A percentile compares a stretch with the other conserved stretches of the same genome.
These are phyloP conservation scores for Pachyseris speciosa DNA, from an alignment of 64 coral and sea anemone species.

Conservation along the genomic window DNA sequence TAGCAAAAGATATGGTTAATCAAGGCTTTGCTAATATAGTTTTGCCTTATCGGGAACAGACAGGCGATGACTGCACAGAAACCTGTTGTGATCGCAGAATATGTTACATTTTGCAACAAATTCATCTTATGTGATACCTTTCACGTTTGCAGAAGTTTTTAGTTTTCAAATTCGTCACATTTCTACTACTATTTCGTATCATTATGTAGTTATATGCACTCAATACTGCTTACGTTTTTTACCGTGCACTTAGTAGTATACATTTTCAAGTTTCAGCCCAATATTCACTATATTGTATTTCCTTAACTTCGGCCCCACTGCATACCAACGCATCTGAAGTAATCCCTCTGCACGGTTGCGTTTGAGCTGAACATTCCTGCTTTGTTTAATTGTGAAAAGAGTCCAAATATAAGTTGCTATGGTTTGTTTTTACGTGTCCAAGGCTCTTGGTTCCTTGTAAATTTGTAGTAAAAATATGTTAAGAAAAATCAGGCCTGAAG, in stretches of 20 bases:
- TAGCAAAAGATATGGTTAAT: too few relatives aligned
- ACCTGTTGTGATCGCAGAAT: too few relatives aligned
- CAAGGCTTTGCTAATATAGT: too few relatives aligned
- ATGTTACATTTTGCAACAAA: too few relatives aligned
- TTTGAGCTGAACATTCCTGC: background rate
- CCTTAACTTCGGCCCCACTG: background rate
- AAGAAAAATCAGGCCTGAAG: background rate
- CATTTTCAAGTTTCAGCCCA: background rate
- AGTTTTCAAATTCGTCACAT: constrained; percentile 1
- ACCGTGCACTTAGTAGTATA: background rate
- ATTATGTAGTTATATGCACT: background rate
- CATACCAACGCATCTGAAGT: background rate
- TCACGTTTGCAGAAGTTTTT: background rate
- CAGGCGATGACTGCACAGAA: too few relatives aligned
- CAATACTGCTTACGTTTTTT: background rate
- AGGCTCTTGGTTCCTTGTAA: background rate
- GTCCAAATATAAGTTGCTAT: background rate
- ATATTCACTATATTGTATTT: constrained; percentile 22
- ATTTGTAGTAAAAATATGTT: background rate
- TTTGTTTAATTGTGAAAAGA: background rate
- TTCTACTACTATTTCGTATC: background rate
- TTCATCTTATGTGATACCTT: too few relatives aligned
- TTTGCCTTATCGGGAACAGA: too few relatives aligned
- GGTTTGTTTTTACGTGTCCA: background rate
- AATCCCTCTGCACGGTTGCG: constrained; percentile 2